These are phyloP conservation scores for Tapirus indicus DNA, from an alignment of 2,797 vertebrate species.

Conservation along the genomic window DNA sequence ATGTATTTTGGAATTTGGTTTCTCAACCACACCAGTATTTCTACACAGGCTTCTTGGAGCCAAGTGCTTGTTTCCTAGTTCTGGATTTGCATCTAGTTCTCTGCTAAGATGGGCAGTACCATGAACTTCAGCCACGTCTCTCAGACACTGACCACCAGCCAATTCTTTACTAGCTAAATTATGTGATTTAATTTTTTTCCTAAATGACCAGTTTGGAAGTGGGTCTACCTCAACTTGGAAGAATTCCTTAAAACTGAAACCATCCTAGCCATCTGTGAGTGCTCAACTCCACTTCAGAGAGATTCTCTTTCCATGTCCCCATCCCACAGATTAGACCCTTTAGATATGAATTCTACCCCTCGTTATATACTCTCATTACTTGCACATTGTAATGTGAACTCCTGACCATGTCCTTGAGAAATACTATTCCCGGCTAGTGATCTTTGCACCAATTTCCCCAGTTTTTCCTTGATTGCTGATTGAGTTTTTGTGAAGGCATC, in stretches of 20 bases:
- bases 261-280: background rate
- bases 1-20: background rate
- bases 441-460: background rate
- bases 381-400: background rate
- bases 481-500: background rate
- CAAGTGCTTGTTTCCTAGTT: background rate
- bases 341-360: background rate
- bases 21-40: background rate
- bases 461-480: background rate
- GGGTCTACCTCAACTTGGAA: background rate
- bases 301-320: background rate
- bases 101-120: background rate
- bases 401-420: background rate
- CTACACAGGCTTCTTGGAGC: background rate
- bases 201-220: background rate
- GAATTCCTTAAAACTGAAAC: background rate
- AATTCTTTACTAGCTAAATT: background rate
- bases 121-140: background rate
- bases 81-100: background rate
- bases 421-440: background rate
- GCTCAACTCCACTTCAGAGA: background rate
- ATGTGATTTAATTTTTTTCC: background rate
- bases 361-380: background rate
- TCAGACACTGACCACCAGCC: background rate
- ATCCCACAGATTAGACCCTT: background rate